Base-by-base conservation (phyloP, 2,888 invertebrate genomes). In the Aphrophora alni region DNA sequence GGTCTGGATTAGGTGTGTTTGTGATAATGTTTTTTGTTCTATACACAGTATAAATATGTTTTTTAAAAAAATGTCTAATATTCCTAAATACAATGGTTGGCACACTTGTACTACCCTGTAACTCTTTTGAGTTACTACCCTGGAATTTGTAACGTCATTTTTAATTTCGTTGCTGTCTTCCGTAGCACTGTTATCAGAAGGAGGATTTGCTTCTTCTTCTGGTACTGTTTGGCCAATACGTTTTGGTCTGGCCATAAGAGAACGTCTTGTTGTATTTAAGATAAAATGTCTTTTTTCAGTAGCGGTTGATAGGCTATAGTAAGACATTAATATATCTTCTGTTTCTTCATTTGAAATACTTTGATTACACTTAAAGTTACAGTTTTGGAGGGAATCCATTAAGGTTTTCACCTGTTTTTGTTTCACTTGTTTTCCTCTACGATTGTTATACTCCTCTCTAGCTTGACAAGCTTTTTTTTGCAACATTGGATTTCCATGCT, bases 11-110 rank as follows among this genome's bases (percentile, higher is more conserved):
- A 68, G 68, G 21, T 24, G 14, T 68, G 68, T 68, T 68, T 68
- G 68, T 68, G 68, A 68, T 68, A 68, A 68, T 68, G 68, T 68
- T 68, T 33, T 33, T 68, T 68, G 68, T 68, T n/a, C 24, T 68
- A 10, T 68, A 10, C 24, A 10, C 68, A 68, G 68, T 68, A 68
- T 68, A 68, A 33, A 33, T 33, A 33, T 3, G 33, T 33, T 33
- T 33, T 33, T 33, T 33, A 5, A 8, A 33, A n/a, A n/a, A 33
- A 33, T 33, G 33, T 33, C 33, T 33, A 68, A 68, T 68, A 10
- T 68, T 68, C 68, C 68, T 21, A 68, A 24, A 68, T 68, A 68
- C n/a, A 68, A 68, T 68, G 68, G 68, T 24, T 68, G 68, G 68
- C 68, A 68, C n/a, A 68, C 68, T 68, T 68, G 24, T 21, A 68